Evolutionary conservation across 2,888 invertebrate species (phyloP).

Genomic region (Rotaria sp.): DNA sequence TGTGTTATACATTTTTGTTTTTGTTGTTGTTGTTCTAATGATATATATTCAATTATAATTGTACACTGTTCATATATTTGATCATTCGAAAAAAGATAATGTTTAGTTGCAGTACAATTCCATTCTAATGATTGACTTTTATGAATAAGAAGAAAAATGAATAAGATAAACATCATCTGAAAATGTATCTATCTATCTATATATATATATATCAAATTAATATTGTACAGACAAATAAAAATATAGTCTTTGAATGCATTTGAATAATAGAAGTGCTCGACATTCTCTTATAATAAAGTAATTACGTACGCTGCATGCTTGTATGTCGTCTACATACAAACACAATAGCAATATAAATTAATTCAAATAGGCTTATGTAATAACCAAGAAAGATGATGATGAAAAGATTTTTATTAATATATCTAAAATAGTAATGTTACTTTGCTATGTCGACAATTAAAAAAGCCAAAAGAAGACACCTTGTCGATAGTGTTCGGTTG

Average conservation of each 20-base stretch:
- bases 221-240: background rate
- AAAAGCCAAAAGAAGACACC: background rate
- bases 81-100: background rate
- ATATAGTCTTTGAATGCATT: background rate
- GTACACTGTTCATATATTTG: background rate
- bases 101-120: background rate
- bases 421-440: background rate
- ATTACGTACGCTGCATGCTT: background rate
- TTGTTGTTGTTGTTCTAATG: background rate
- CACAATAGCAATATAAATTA: background rate
- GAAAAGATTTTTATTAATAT: constrained; percentile 18
- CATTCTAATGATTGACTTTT: constrained; percentile 2
- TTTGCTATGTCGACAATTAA: background rate
- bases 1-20: background rate
- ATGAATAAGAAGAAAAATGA: background rate
- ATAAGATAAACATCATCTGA: constrained; percentile 5
- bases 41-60: background rate
- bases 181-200: background rate
- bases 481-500: background rate
- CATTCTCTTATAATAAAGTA: background rate
- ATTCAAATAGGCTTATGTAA: background rate
- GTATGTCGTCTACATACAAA: background rate
- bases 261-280: background rate
- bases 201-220: background rate
- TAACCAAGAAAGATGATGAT: background rate